Evolutionary conservation across 2,888 invertebrate genomes (phyloP), one percentile per base, ranked within the genome.

Genomic region (Chydorus sphaericus): DNA sequence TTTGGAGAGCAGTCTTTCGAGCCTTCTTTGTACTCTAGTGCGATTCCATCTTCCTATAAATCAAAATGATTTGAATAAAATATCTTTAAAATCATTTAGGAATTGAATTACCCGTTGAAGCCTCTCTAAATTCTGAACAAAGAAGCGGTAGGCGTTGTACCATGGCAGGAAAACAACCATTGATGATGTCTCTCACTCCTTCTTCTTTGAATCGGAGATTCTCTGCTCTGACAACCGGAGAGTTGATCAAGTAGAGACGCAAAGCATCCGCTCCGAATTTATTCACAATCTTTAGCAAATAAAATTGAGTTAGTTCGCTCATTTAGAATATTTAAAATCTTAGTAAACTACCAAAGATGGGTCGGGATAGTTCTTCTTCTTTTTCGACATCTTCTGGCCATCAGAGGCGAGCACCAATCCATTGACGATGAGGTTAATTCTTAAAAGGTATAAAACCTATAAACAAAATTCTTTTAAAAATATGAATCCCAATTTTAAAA

Each of bases 371-470:
- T 98, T 98, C 70, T 96, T 92, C 73, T 96, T 96, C 29, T 97
- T 78, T 69, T 98, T 99, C 0, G 96, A 96, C 98, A 98, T 99
- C 72, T 99, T 99, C 68, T 94, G 92, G 0, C 98, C 98, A 75
- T 98, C 97, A 33, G 85, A 70, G n/a, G 96, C 97, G 58, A 99
- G 73, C 0, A 99, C 86, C 57, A 98, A 76, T 2, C 98, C 98
- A 70, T 93, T 97, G 18, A 85, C 92, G 62, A 99, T 91, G 39
- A 98, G 77, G n/a, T n/a, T n/a, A n/a, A 71, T 98, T 99, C 69
- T 96, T 96, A 70, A 93, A 98, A 0, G 98, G 97, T 98, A 69
- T 98, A 98, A 72, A 98, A 98, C 74, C 72, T 73, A 30, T 14
- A 61, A 30, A 62, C 60, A 33, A 57, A 33, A 29, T 18, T 31